phyloP scores from a whole-genome alignment of 2,113 vertebrate species.

The Mobula hypostoma region DNA sequence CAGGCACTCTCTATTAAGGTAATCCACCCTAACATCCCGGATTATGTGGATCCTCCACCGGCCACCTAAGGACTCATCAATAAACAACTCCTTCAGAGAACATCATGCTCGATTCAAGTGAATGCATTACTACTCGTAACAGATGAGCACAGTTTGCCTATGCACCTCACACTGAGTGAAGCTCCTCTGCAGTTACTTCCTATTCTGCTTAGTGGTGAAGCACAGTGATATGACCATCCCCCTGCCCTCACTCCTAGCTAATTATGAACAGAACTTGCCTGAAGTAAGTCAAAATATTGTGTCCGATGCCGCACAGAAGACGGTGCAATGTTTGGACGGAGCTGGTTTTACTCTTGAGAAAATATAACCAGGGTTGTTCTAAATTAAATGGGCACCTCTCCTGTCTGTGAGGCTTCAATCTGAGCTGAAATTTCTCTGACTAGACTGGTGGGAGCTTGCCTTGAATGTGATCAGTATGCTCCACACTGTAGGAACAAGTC shows the following conservation, averaged over 20 bases:
- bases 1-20: no score
- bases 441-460: not conserved
- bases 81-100: no score
- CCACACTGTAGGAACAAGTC: not conserved
- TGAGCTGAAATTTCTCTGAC: not conserved
- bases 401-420: not conserved
- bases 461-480: not conserved
- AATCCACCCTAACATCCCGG: no score
- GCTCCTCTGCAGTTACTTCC: not conserved
- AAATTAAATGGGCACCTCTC: not conserved
- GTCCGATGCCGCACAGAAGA: not conserved
- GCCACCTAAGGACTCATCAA: no score
- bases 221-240: not conserved
- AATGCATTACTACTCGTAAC: no score
- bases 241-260: not conserved
- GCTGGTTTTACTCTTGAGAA: not conserved
- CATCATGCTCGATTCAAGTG: no score
- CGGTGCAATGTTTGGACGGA: not conserved
- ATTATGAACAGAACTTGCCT: not conserved
- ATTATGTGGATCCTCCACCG: no score
- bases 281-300: not conserved
- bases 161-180: no score
- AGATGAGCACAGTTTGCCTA: no score
- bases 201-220: not conserved
- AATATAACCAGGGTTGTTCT: not conserved